Evolutionary conservation across 2,888 invertebrate species (phyloP), one percentile per base, ranked within the genome.

Genomic region (Microctonus hyperodae): DNA sequence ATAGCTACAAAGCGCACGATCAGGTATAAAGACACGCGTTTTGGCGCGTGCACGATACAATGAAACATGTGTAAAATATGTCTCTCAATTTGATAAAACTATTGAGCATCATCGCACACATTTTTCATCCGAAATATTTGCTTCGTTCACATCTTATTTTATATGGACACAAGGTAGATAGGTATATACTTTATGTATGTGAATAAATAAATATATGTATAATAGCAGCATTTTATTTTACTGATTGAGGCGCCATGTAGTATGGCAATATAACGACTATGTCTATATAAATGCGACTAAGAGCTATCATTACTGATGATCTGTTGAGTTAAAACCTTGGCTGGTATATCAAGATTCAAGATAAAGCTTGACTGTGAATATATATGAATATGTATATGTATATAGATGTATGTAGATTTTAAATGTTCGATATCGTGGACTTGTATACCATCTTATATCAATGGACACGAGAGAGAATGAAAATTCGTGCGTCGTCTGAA

Each of bases 341-440:
- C 66, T 64, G 57, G 33, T 69, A 70, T 72, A 74, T 73, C 73
- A 73, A 79, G 69, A 68, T 69, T 44, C 25, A 10, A 69, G 80
- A 80, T 79, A 73, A 70, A 64, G 77, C 75, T 25, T 23, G 40
- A 55, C 31, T 55, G 31, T 55, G 16, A 53, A 53, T 37, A 37
- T 37, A 11, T 37, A 53, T 23, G 13, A 23, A 25, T 25, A 10
- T 51, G 60, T 69, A 68, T 72, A 71, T 69, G 69, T 65, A 70
- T 69, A 53, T 53, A 53, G 71, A 69, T 73, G 77, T 77, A 76
- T 80, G 80, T 33, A 80, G 81, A 81, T 81, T 81, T 81, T 78
- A 78, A 80, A 79, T 79, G 79, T 73, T 73, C 76, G 77, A 77
- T 78, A 76, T 77, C 73, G 75, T 76, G 78, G 77, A 77, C 75